Evolutionary conservation across 2,888 invertebrate genomes (phyloP).

Genomic region (Eudasyphora cyanicolor): DNA sequence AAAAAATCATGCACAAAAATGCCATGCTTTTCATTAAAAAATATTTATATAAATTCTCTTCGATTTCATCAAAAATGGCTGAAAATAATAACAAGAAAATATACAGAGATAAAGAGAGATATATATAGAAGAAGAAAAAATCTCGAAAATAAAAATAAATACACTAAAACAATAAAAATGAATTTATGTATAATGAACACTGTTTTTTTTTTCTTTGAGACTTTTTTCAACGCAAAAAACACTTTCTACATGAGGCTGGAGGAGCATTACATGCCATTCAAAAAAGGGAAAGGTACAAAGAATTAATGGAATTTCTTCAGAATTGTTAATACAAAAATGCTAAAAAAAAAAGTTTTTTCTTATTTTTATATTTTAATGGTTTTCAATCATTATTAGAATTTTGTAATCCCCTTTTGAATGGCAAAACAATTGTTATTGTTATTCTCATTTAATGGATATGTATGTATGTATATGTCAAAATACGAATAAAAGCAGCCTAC

Average conservation of each 20-base stretch:
- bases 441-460: neutral
- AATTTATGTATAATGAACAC: neutral
- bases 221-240: neutral
- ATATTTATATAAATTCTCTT: neutral
- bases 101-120: constrained; percentile 18
- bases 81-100: constrained; percentile 18
- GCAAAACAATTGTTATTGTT: neutral
- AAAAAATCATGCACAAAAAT: constrained; percentile 76
- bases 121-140: neutral
- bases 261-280: neutral
- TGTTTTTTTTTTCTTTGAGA: neutral
- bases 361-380: no score
- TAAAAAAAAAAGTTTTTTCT: no score
- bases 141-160: neutral
- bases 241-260: constrained; percentile 7
- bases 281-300: neutral
- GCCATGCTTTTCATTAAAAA: constrained; percentile 72
- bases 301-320: no score
- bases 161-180: neutral
- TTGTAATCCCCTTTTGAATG: neutral
- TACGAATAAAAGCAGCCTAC: constrained; percentile 14
- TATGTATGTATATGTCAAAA: neutral
- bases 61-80: neutral
- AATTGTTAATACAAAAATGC: no score
- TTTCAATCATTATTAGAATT: neutral